Evolutionary conservation across 2,113 vertebrate genomes (phyloP), one percentile per base, ranked within the genome.

Genomic region (Holacanthus passer): DNA sequence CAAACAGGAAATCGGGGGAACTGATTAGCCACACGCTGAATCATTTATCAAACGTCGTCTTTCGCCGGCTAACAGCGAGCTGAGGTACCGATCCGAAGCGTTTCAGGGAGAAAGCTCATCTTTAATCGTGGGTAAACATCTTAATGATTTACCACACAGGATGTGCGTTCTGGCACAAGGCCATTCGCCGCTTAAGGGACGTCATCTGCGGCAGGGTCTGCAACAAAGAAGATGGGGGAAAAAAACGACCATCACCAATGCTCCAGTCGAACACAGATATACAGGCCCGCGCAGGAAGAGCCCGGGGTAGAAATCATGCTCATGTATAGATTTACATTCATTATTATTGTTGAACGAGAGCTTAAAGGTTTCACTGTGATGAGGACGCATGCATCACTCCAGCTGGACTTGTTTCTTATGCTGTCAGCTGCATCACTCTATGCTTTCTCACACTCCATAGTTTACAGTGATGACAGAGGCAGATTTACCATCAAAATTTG

Each of bases 51-150:
- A 71, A 83, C 81, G 81, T 64, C 32, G 6, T 59, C 69, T 72
- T 79, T 53, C n/a, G 29, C 65, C n/a, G 59, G 50, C 63, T 65
- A 64, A 71, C 71, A 65, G 39, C 29, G 63, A 76, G 76, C 81
- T 7, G 27, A 81, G 83, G 45, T 60, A 47, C 56, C 81, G 72
- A 58, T 88, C 67, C 78, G 73, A 81, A 68, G 65, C 39, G 2
- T 80, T 73, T 69, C 58, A 37, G 48, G 70, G 62, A 78, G 71
- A 78, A 65, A 82, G 35, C 87, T 56, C 65, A 9, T 87, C 81
- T 88, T 91, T 89, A 88, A 89, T 89, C 74, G 76, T 16, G 14
- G 22, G 67, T 82, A 88, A 89, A 89, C 79, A 85, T 80, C 81
- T 84, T 72, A 84, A 89, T 91, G 81, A 92, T 87, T 91, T 73